Percentiles rank a stretch among this genome's conserved stretches.
These are phyloP conservation scores for human (Homo sapiens) DNA, from an alignment of 2,113 vertebrate species.

Conservation along the genomic window DNA sequence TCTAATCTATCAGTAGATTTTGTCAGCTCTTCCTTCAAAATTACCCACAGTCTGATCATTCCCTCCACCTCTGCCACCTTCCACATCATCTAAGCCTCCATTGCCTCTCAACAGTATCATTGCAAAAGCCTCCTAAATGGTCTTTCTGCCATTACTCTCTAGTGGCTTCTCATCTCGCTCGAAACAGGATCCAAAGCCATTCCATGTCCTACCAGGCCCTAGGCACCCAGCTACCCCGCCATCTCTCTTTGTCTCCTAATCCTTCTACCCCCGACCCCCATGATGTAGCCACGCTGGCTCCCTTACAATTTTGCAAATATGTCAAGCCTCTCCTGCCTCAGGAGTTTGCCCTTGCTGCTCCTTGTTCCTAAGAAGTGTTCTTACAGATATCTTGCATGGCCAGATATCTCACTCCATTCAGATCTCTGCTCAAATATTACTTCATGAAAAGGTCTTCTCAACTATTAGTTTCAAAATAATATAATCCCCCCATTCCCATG, in stretches of 20 bases:
- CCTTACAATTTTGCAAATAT: not conserved
- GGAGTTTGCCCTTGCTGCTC: not conserved
- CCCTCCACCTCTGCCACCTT: not conserved
- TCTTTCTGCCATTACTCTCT: not conserved
- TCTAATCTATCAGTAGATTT: not conserved
- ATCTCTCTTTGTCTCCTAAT: not conserved
- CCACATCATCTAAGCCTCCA: not conserved
- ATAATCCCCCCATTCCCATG: not conserved
- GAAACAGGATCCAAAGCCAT: not conserved
- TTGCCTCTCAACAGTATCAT: not conserved
- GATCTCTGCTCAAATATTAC: not conserved
- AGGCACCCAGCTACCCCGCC: not conserved
- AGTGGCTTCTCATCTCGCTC: not conserved
- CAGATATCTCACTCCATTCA: not conserved
- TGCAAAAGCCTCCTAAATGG: not conserved
- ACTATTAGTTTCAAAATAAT: not conserved
- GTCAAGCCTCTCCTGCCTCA: not conserved
- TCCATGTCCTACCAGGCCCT: not conserved
- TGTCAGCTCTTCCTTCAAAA: not conserved
- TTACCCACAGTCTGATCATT: not conserved
- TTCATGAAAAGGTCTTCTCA: not conserved
- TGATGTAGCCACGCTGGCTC: not conserved
- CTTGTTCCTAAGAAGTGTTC: not conserved
- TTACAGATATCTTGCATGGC: not conserved
- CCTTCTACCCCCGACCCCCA: not conserved